These are phyloP conservation scores for Glomeris marginata DNA, from an alignment of 2,888 invertebrate genomes.

Conservation along the genomic window DNA sequence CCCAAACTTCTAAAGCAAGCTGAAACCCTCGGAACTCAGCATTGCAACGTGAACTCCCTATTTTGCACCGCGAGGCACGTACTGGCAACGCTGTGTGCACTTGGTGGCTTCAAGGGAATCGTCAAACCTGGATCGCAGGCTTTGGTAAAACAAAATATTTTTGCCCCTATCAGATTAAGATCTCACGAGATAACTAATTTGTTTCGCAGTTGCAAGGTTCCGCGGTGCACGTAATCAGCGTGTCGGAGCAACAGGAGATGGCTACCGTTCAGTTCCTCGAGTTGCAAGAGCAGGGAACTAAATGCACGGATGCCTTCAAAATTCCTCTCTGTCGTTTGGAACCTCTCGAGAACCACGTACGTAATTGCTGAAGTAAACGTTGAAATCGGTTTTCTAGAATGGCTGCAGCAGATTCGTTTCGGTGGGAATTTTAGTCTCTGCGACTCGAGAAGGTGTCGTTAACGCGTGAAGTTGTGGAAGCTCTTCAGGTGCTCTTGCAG, in stretches of 20 bases:
- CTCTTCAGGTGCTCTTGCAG: constrained; percentile 22
- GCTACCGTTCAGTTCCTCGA: constrained; percentile 24
- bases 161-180: neutral
- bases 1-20: constrained; percentile 25
- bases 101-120: constrained; percentile 31
- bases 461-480: constrained; percentile 25
- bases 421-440: constrained; percentile 21
- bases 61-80: constrained; percentile 27
- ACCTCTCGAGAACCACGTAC: no score
- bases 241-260: constrained; percentile 28
- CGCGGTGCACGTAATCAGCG: constrained; percentile 24
- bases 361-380: no score
- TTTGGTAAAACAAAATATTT: constrained; percentile 22
- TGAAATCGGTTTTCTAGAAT: no score
- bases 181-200: no score
- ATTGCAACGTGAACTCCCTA: constrained; percentile 24
- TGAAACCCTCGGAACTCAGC: constrained; percentile 24
- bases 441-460: constrained; percentile 23
- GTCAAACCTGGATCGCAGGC: constrained; percentile 29
- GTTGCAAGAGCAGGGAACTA: neutral
- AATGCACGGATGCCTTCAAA: neutral
- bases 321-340: neutral
- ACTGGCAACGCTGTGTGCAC: constrained; percentile 28
- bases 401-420: neutral
- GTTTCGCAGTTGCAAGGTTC: constrained; percentile 13